Evolutionary conservation across 2,797 vertebrate species (phyloP).

Genomic region (Serranus cabrilla): DNA sequence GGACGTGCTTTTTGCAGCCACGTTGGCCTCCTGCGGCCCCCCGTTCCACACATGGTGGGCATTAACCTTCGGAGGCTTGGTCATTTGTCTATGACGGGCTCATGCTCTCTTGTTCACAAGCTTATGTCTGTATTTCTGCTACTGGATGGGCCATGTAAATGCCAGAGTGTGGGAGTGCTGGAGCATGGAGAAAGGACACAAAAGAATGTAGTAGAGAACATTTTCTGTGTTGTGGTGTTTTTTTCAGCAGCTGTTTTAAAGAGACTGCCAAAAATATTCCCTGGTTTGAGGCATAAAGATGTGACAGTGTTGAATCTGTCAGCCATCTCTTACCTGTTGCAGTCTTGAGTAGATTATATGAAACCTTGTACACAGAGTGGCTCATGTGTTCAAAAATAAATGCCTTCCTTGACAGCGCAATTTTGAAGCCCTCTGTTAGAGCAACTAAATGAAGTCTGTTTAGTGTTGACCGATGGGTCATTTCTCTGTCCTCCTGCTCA

Average conservation of each 20-base stretch:
- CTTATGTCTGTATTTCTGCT: constrained; percentile 66
- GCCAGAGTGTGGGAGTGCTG: constrained; percentile 56
- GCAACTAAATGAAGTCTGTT: constrained; percentile 71
- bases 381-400: constrained; percentile 41
- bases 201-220: constrained; percentile 22
- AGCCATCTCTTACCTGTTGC: constrained; percentile 33
- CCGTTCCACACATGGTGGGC: constrained; percentile 81
- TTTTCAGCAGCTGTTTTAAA: constrained; percentile 26
- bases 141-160: constrained; percentile 68
- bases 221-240: neutral
- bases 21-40: constrained; percentile 66
- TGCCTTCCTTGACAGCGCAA: constrained; percentile 42
- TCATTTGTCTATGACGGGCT: constrained; percentile 82
- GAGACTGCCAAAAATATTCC: constrained; percentile 7
- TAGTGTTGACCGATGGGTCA: constrained; percentile 78
- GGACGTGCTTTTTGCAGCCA: constrained; percentile 70
- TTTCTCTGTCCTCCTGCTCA: constrained; percentile 68
- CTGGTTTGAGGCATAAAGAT: constrained; percentile 14
- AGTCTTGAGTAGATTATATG: constrained; percentile 14
- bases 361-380: constrained; percentile 29
- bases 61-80: constrained; percentile 83
- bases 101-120: constrained; percentile 66
- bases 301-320: neutral
- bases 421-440: constrained; percentile 51
- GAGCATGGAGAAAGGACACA: constrained; percentile 55